Conservation (phyloP, 1,140 invertebrate genomes). For the Drosophila sproati region DNA sequence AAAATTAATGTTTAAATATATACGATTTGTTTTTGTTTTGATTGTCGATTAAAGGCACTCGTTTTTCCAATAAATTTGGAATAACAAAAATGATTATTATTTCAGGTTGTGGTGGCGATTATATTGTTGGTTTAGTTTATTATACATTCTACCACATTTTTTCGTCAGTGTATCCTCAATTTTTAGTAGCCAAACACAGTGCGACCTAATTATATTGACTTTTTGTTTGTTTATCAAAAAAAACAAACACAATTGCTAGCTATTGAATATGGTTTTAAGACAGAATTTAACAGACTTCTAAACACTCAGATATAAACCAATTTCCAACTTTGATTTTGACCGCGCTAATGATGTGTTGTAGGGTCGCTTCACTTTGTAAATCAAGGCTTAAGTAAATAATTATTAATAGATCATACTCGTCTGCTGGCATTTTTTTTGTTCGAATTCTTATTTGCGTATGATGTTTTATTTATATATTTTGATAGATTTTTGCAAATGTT, state of each 20-base stretch:
- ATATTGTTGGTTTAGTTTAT: no score
- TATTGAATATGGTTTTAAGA: neutral
- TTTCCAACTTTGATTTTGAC: neutral
- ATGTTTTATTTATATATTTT: conserved; percentile 58
- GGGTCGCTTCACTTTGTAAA: conserved; percentile 26
- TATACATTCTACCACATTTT: no score
- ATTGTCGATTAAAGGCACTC: no score
- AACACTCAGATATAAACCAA: no score
- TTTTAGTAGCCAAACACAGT: conserved; percentile 17
- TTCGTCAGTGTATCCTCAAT: neutral
- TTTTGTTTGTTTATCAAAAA: no score
- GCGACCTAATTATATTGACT: neutral
- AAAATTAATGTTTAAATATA: neutral
- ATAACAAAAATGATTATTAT: no score
- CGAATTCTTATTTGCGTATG: conserved; percentile 50
- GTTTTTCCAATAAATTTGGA: no score
- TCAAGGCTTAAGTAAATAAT: conserved; percentile 37
- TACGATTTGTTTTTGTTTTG: neutral
- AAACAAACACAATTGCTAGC: no score
- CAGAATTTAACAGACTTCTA: no score
- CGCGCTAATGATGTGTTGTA: neutral
- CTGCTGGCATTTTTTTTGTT: conserved; percentile 43
- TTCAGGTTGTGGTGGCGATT: no score
- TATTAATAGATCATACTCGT: conserved; percentile 64
- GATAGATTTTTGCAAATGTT: conserved; percentile 78